Base-by-base conservation (phyloP, 2,797 vertebrate species). In the Semotilus atromaculatus region DNA sequence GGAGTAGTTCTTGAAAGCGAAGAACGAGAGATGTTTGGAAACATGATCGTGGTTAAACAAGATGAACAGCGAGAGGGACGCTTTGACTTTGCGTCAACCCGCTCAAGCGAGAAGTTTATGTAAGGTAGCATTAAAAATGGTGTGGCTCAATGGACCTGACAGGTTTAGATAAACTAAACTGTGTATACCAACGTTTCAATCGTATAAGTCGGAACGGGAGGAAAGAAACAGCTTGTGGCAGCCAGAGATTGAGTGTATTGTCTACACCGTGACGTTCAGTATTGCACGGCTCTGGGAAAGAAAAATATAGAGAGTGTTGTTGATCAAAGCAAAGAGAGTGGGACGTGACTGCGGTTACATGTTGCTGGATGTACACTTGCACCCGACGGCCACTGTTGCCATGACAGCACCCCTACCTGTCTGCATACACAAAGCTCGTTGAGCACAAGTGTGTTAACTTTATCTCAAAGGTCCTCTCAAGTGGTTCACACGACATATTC, bases 381-480 rank as follows among this genome's bases (percentile, higher is more conserved):
- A 86, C 55, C 34, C 5, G 9, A 51, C 16, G 13, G 26, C 36
- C 40, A n/a, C 71, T 76, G 84, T 82, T 87, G 78, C 86, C 86
- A 78, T 87, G 86, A 85, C 82, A 87, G 73, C 82, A 62, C 60
- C 34, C 11, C 31, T 43, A 82, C 72, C 53, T 62, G 70, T 36
- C 53, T 45, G 62, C 40, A 77, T 60, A 77, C 34, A 60, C 8
- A 0, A 64, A 8, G 74, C 7, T 8, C 40, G 16, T 60, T 18
- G 53, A 9, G 4, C 23, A 7, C 36, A 40, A 9, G n/a, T 77
- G 53, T 77, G 8, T 40, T 26, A 76, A 23, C 53, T 38, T 76
- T 6, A 60, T 76, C 34, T 26, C 14, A 26, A 76, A 60, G 23
- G 34, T 40, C n/a, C 3, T 40, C 34, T 58, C 16, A 72, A 71